phyloP scores from a whole-genome alignment of 2,888 invertebrate genomes.

The Mimachlamys varia region DNA sequence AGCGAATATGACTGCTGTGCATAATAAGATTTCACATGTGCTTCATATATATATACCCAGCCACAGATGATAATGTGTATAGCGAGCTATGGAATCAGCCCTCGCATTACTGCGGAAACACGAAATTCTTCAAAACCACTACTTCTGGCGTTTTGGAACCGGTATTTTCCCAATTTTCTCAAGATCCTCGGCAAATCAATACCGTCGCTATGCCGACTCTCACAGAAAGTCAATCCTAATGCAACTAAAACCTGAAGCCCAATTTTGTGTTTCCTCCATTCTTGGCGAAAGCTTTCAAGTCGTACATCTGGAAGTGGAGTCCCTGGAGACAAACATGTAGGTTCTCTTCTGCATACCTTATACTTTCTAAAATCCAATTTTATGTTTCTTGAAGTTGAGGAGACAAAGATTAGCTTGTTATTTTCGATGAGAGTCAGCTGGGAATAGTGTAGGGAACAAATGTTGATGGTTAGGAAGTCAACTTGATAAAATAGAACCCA shows the following conservation, averaged over 20 bases:
- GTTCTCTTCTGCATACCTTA: not conserved
- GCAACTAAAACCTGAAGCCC: slow-evolving; percentile 27
- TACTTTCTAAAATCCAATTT: slow-evolving; percentile 12
- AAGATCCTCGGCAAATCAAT: slow-evolving; percentile 17
- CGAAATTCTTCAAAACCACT: not conserved
- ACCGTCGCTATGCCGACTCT: slow-evolving; percentile 32
- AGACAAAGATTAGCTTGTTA: not conserved
- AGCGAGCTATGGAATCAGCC: not conserved
- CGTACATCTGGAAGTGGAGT: not conserved
- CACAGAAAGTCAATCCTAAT: slow-evolving; percentile 29
- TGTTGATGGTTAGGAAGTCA: not conserved
- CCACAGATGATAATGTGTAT: not conserved
- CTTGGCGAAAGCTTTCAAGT: slow-evolving; percentile 16
- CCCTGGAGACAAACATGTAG: not conserved
- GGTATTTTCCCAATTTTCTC: slow-evolving; percentile 34
- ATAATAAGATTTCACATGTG: not conserved
- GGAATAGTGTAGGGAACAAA: not conserved
- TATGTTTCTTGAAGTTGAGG: not conserved
- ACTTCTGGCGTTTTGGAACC: slow-evolving; percentile 27
- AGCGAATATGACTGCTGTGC: not conserved
- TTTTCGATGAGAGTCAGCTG: not conserved
- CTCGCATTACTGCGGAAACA: not conserved
- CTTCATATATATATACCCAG: not conserved
- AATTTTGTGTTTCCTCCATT: slow-evolving; percentile 7
- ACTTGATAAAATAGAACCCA: not conserved